Evolutionary conservation across 2,888 invertebrate genomes (phyloP), one percentile per base, ranked within the genome.

Genomic region (Epirrhoe alternata): DNA sequence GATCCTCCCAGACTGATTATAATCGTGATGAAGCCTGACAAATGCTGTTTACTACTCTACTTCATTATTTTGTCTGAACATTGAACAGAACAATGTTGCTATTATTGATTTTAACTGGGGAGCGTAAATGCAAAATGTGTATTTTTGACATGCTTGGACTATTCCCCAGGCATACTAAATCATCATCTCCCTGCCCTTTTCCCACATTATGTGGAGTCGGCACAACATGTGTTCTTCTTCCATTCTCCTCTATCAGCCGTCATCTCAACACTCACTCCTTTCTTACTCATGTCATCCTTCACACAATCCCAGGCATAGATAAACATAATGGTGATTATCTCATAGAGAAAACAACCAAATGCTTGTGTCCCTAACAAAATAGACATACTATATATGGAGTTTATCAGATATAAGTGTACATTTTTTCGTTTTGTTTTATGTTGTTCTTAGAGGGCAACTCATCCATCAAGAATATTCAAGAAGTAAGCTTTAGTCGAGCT

Each of bases 1-100:
- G 5, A 16, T 57, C 45, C 38, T 57, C 16, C 31, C 57, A 51
- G 24, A 51, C 31, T 56, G 30, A 59, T 51, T 30, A 24, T 30
- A 30, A 51, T 51, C 51, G 5, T 51, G 51, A 51, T 51, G 5
- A 51, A 51, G 30, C 24, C 6, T 51, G 17, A 30, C 51, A 14
- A 47, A n/a, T n/a, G n/a, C 14, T 47, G 47, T 47, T 16, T 42
- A 42, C 12, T 12, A 42, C 12, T 38, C 10, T 42, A 4, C 24
- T 24, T 42, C 2, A 10, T 42, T 42, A 42, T 12, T 42, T 42
- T 42, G 38, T 42, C 38, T 42, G 38, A 42, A 42, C n/a, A n/a
- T n/a, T n/a, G n/a, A n/a, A n/a, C n/a, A n/a, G n/a, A n/a, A n/a
- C 12, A 42, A 12, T 12, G 12, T 42, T 42, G 38, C 12, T 12